These are phyloP conservation scores for Prinia subflava DNA, from an alignment of 2,113 vertebrate genomes.

Conservation along the genomic window DNA sequence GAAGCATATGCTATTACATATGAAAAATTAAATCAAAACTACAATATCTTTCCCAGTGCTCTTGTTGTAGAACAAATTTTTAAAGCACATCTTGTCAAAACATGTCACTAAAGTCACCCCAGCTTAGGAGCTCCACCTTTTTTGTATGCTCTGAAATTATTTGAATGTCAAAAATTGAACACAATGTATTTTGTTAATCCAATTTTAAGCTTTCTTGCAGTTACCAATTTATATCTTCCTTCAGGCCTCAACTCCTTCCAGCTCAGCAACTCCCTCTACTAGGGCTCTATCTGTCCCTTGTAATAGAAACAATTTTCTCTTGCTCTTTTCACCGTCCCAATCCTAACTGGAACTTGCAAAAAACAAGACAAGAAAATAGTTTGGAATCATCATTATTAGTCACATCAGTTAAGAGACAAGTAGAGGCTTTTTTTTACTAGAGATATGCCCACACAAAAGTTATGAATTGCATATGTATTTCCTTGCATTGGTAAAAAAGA, in stretches of 20 bases:
- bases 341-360: neutral
- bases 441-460: neutral
- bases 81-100: neutral
- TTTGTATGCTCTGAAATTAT: neutral
- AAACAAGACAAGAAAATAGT: neutral
- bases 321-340: neutral
- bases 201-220: neutral
- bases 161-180: neutral
- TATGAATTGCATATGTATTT: neutral
- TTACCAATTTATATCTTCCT: neutral
- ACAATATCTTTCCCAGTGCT: neutral
- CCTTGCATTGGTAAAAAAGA: neutral
- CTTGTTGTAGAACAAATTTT: neutral
- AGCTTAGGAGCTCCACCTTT: fast-evolving
- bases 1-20: neutral
- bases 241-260: neutral
- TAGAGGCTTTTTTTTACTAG: neutral
- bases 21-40: neutral
- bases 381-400: neutral
- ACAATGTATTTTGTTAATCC: neutral
- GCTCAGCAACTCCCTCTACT: neutral
- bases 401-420: neutral
- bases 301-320: neutral
- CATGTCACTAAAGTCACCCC: neutral
- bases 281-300: neutral